phyloP scores from a whole-genome alignment of 2,888 invertebrate genomes.

The Trachelus troglodyta region DNA sequence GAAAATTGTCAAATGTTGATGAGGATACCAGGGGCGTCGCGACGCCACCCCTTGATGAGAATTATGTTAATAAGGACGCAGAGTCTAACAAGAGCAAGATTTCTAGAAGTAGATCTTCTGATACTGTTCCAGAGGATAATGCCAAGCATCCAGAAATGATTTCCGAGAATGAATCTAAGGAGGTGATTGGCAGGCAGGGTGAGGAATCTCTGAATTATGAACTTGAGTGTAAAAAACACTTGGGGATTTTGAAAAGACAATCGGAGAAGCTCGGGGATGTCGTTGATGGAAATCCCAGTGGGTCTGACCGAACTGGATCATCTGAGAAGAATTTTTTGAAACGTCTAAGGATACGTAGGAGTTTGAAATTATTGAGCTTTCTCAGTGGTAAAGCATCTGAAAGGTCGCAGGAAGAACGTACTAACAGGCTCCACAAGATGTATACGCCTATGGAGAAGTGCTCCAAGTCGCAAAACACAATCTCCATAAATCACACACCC shows the following conservation, averaged over 20 bases:
- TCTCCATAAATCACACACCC: slow-evolving; percentile 60
- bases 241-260: slow-evolving; percentile 48
- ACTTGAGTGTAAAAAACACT: slow-evolving; percentile 41
- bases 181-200: slow-evolving; percentile 19
- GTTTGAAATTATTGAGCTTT: slow-evolving; percentile 58
- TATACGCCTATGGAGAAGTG: slow-evolving; percentile 55
- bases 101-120: not conserved
- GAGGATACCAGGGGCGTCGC: slow-evolving; percentile 10
- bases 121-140: not conserved
- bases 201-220: slow-evolving; percentile 34
- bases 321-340: slow-evolving; percentile 52
- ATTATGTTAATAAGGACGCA: not conserved
- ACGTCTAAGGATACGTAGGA: slow-evolving; percentile 50
- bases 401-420: slow-evolving; percentile 57
- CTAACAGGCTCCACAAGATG: slow-evolving; percentile 52
- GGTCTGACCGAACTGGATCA: slow-evolving; percentile 34
- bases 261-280: slow-evolving; percentile 47
- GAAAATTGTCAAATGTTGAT: slow-evolving; percentile 43
- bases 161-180: slow-evolving; percentile 14
- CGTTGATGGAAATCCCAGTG: slow-evolving; percentile 34
- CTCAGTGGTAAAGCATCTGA: slow-evolving; percentile 54
- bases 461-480: slow-evolving; percentile 52
- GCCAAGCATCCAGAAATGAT: slow-evolving; percentile 7
- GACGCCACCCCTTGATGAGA: slow-evolving; percentile 29
- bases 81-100: not conserved